Conservation (phyloP, 1,140 invertebrate genomes). For the Drosophila mayri region DNA sequence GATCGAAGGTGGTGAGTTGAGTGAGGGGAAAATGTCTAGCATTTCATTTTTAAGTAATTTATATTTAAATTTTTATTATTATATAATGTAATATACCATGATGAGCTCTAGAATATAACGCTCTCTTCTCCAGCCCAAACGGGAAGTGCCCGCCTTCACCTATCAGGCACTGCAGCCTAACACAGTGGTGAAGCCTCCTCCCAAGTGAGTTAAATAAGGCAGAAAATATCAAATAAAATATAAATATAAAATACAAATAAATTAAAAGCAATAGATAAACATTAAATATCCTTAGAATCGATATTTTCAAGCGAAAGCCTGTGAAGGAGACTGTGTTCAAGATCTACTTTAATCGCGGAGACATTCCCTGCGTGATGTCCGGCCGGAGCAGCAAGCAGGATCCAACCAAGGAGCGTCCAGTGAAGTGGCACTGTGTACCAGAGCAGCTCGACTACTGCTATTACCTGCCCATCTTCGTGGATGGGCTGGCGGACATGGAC, state of each 20-base stretch:
- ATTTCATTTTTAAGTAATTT: neutral
- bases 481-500: constrained; percentile 87
- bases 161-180: constrained; percentile 91
- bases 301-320: constrained; percentile 69
- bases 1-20: constrained; percentile 60
- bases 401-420: constrained; percentile 62
- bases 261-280: neutral
- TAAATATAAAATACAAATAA: neutral
- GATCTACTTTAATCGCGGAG: constrained; percentile 78
- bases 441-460: constrained; percentile 95
- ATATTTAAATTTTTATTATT: neutral
- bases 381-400: constrained; percentile 63
- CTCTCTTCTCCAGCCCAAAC: constrained; percentile 52
- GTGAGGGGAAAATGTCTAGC: neutral
- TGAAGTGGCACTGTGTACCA: constrained; percentile 76
- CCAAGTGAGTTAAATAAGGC: constrained; percentile 52
- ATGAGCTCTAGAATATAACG: neutral
- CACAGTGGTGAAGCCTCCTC: constrained; percentile 88
- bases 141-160: constrained; percentile 91
- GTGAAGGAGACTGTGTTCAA: constrained; percentile 76
- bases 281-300: constrained; percentile 31
- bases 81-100: too few relatives aligned
- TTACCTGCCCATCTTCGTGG: constrained; percentile 97
- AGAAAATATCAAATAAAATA: neutral
- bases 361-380: constrained; percentile 70